Conservation (phyloP, 2,888 invertebrate genomes). For the Linnaemya vulpina region DNA sequence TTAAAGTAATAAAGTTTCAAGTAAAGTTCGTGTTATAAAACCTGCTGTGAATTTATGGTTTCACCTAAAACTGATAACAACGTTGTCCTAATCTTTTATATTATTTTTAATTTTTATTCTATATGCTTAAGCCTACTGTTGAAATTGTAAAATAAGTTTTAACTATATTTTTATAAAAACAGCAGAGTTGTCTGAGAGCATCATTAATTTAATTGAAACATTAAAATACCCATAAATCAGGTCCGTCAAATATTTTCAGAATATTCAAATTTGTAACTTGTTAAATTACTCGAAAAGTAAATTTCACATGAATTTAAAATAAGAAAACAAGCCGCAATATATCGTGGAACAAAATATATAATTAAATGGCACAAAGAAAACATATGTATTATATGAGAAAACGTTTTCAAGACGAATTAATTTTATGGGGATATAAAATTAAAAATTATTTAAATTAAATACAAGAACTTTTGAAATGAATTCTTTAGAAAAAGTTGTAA, state of each 20-base stretch:
- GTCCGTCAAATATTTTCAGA: constrained; percentile 72
- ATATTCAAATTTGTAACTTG: constrained; percentile 83
- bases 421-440: too few relatives aligned
- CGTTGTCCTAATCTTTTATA: not conserved
- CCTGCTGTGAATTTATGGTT: constrained; percentile 73
- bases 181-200: constrained; percentile 29
- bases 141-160: not conserved
- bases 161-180: constrained; percentile 76
- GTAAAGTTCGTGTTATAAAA: constrained; percentile 17
- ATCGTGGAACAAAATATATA: too few relatives aligned
- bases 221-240: constrained; percentile 56
- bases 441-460: too few relatives aligned
- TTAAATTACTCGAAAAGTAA: not conserved
- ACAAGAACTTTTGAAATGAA: too few relatives aligned
- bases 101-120: not conserved
- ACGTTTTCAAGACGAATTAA: too few relatives aligned
- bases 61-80: not conserved
- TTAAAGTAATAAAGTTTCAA: too few relatives aligned
- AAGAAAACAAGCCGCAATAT: too few relatives aligned
- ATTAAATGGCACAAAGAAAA: too few relatives aligned
- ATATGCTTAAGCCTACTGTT: too few relatives aligned
- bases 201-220: constrained; percentile 79
- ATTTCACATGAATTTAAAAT: too few relatives aligned
- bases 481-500: too few relatives aligned
- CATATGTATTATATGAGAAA: too few relatives aligned